A percentile compares a stretch with the other conserved stretches of the same genome.
phyloP scores from a whole-genome alignment of 1,140 invertebrate genomes.

The Rhyacophila brunnea region DNA sequence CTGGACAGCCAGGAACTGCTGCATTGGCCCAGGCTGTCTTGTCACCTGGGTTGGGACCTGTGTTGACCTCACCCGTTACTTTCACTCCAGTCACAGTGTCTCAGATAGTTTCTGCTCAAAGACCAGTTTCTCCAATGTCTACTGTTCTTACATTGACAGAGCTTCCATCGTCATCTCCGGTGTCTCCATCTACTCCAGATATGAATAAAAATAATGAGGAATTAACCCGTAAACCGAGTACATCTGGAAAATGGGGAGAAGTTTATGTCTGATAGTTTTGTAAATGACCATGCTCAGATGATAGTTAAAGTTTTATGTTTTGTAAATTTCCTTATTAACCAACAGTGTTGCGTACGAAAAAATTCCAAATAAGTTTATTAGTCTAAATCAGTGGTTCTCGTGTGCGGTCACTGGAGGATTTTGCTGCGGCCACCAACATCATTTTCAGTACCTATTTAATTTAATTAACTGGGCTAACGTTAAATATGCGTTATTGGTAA shows the following conservation, averaged over 20 bases:
- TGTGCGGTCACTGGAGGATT: too few relatives aligned
- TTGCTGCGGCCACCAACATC: too few relatives aligned
- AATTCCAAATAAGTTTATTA: constrained; percentile 13
- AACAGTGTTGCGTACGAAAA: constrained; percentile 6
- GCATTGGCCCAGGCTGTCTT: constrained; percentile 70
- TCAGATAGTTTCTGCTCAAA: constrained; percentile 43
- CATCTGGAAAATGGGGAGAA: constrained; percentile 24
- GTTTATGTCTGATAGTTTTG: constrained; percentile 14
- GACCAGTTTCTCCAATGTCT: constrained; percentile 39
- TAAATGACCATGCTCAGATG: neutral
- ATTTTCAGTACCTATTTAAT: too few relatives aligned
- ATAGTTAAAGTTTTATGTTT: neutral
- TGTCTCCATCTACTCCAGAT: neutral
- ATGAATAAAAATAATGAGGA: constrained; percentile 2
- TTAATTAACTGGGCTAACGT: too few relatives aligned
- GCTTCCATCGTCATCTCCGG: neutral
- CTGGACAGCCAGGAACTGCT: constrained; percentile 65
- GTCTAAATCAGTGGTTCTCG: too few relatives aligned
- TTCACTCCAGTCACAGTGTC: constrained; percentile 49
- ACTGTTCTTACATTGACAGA: constrained; percentile 9
- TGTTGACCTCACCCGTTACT: constrained; percentile 54
- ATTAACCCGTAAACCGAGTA: constrained; percentile 8
- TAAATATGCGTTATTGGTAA: too few relatives aligned
- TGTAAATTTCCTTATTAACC: neutral
- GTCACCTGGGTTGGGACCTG: constrained; percentile 62